Conservation (phyloP, 2,888 invertebrate genomes). For the Lymantria monacha region DNA sequence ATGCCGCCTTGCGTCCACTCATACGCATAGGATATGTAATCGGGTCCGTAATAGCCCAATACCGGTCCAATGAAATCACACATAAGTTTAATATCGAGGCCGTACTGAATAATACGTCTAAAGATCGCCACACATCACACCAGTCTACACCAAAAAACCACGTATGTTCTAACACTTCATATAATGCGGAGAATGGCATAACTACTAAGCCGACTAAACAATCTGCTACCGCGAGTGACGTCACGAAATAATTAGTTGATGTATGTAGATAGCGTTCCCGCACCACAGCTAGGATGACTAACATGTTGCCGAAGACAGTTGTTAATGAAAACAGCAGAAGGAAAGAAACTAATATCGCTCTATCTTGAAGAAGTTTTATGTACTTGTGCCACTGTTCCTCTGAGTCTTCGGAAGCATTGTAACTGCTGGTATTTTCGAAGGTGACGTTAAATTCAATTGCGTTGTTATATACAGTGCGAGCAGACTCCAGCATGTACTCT, state of each 20-base stretch:
- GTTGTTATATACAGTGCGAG: constrained; percentile 48
- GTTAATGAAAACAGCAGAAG: constrained; percentile 93
- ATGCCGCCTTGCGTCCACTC: constrained; percentile 92
- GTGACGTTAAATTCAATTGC: constrained; percentile 61
- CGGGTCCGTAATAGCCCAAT: constrained; percentile 99
- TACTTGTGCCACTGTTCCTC: constrained; percentile 72
- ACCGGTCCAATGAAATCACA: constrained; percentile 97
- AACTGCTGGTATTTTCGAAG: constrained; percentile 54
- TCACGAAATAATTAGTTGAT: constrained; percentile 98
- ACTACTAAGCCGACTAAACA: constrained; percentile 97
- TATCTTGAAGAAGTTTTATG: constrained; percentile 82
- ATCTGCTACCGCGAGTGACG: constrained; percentile 97
- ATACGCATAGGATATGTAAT: constrained; percentile 98
- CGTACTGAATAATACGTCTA: constrained; percentile 98
- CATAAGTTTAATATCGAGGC: constrained; percentile 98
- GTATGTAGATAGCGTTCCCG: constrained; percentile 97
- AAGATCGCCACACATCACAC: constrained; percentile 98
- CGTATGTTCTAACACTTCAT: constrained; percentile 93
- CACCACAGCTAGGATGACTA: constrained; percentile 96
- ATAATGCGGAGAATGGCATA: constrained; percentile 97
- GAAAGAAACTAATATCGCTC: constrained; percentile 89
- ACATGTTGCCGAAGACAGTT: constrained; percentile 96
- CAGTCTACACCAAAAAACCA: constrained; percentile 98
- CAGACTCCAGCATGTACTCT: constrained; percentile 53
- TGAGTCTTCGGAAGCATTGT: constrained; percentile 52